phyloP scores from a whole-genome alignment of 2,113 vertebrate species.

The Lasiurus cinereus region DNA sequence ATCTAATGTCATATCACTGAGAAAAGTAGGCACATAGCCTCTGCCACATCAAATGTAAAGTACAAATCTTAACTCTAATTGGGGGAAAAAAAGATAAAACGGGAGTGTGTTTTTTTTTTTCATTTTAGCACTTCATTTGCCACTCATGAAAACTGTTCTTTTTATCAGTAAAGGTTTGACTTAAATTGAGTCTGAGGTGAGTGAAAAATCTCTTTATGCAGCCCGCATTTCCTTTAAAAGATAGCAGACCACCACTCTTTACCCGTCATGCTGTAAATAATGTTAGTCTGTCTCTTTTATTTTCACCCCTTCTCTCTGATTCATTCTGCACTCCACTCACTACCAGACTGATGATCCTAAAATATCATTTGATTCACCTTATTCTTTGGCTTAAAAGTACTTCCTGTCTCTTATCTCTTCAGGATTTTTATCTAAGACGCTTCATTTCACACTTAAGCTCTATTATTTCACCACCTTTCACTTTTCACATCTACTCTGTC shows the following conservation, averaged over 20 bases:
- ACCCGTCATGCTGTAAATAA: not conserved
- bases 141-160: not conserved
- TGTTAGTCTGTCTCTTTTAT: not conserved
- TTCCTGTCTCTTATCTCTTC: not conserved
- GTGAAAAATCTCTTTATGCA: not conserved
- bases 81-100: constrained; percentile 16
- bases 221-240: not conserved
- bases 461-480: not conserved
- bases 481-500: not conserved
- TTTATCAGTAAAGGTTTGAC: constrained; percentile 40
- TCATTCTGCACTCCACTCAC: not conserved
- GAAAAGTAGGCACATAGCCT: not conserved
- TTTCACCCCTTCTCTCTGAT: not conserved
- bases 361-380: constrained; percentile 1
- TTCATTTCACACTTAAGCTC: not conserved
- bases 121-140: constrained; percentile 53
- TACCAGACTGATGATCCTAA: not conserved
- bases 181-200: not conserved
- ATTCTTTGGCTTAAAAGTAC: not conserved
- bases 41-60: not conserved
- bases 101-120: not conserved
- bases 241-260: not conserved
- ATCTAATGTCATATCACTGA: not conserved
- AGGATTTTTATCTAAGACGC: not conserved
- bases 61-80: constrained; percentile 38